Percentiles rank a stretch among this genome's conserved stretches.
Evolutionary conservation across 2,888 invertebrate species (phyloP).

Genomic region (Acrobasis suavella): DNA sequence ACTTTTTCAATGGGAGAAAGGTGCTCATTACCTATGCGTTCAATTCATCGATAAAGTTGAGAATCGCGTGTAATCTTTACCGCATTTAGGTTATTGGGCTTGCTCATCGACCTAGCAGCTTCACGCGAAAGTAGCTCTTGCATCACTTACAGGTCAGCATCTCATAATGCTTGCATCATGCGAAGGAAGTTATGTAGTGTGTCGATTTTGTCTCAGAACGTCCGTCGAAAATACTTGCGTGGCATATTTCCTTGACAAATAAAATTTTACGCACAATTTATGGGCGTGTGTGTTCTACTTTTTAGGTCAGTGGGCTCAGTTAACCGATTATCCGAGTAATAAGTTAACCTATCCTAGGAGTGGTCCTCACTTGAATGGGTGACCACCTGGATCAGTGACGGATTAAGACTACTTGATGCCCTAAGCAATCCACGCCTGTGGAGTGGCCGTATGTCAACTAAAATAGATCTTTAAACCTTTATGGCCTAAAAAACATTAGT

Average conservation of each 20-base stretch:
- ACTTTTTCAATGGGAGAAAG: slow-evolving; percentile 33
- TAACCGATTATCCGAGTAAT: no score
- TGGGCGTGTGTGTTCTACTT: not conserved
- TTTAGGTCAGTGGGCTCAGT: not conserved
- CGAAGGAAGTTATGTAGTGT: slow-evolving; percentile 51
- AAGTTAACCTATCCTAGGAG: no score
- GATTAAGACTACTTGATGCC: no score
- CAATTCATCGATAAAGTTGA: slow-evolving; percentile 40
- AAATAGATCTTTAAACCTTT: no score
- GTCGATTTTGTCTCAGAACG: slow-evolving; percentile 17
- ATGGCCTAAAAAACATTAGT: no score
- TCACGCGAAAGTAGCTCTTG: slow-evolving; percentile 75
- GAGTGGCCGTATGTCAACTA: no score
- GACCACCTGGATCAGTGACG: no score
- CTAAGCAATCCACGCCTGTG: no score
- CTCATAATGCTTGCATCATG: slow-evolving; percentile 71
- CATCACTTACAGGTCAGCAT: slow-evolving; percentile 66
- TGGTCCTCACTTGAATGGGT: no score
- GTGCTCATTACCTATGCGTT: slow-evolving; percentile 4
- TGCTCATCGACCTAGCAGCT: slow-evolving; percentile 56
- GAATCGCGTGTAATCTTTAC: slow-evolving; percentile 43
- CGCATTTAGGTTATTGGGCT: slow-evolving; percentile 70
- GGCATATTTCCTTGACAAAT: slow-evolving; percentile 7
- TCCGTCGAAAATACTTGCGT: slow-evolving; percentile 5
- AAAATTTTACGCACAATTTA: no score